Conservation (phyloP, 2,113 vertebrate species). For the Ctenomys sociabilis region DNA sequence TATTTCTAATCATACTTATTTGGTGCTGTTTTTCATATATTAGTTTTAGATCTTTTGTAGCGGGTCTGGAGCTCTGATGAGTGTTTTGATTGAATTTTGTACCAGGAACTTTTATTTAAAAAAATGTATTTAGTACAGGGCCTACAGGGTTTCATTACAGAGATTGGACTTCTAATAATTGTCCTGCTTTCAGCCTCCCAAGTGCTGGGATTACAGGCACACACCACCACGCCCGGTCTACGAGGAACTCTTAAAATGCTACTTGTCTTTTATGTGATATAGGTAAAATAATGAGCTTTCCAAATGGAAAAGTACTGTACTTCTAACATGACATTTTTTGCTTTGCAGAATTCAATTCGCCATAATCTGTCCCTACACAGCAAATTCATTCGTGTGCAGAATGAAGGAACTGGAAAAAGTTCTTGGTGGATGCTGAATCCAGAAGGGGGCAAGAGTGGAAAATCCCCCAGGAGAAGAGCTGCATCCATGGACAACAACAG, state of each 20-base stretch:
- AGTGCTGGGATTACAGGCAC: too few relatives aligned
- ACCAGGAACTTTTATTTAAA: background rate
- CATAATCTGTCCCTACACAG: conserved; percentile 99
- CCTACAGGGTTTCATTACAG: too few relatives aligned
- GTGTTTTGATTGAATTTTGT: background rate
- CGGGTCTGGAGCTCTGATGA: background rate
- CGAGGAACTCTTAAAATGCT: background rate
- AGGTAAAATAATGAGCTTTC: background rate
- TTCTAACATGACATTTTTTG: conserved; percentile 77
- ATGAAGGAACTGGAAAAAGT: conserved; percentile 98
- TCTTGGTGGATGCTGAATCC: conserved; percentile 99
- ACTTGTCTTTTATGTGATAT: background rate
- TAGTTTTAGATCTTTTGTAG: background rate
- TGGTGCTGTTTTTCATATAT: background rate
- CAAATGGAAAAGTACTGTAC: background rate
- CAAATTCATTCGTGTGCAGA: conserved; percentile 98
- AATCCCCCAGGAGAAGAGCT: conserved; percentile 95
- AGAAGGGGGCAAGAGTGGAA: conserved; percentile 97
- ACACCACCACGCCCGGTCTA: background rate
- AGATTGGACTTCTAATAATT: too few relatives aligned
- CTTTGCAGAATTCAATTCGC: conserved; percentile 97
- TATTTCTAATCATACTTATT: background rate
- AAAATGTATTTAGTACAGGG: too few relatives aligned
- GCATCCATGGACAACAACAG: conserved; percentile 99
- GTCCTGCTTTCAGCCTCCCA: too few relatives aligned